These are phyloP conservation scores for Tetramorium parvispinum DNA, from an alignment of 1,140 invertebrate genomes.

Conservation along the genomic window DNA sequence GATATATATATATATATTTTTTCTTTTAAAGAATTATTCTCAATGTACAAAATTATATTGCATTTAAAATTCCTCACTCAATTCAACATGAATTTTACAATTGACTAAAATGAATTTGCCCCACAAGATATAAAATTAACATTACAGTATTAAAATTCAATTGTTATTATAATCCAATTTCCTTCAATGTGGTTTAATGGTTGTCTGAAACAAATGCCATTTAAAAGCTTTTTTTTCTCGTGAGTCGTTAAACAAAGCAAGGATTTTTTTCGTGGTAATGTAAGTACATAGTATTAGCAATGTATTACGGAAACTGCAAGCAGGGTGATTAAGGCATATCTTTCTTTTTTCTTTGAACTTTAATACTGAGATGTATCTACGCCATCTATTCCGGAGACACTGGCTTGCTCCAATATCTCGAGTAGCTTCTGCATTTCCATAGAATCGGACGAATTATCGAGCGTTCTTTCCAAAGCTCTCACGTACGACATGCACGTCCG, in stretches of 20 bases:
- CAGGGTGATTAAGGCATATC: conserved; percentile 53
- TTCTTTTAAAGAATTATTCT: conserved; percentile 33
- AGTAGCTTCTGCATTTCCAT: conserved; percentile 83
- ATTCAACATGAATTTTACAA: conserved; percentile 41
- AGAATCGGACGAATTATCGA: conserved; percentile 82
- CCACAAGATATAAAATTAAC: conserved; percentile 43
- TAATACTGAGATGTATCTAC: conserved; percentile 83
- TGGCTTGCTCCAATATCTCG: conserved; percentile 83
- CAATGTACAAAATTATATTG: conserved; percentile 68
- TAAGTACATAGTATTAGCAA: conserved; percentile 75
- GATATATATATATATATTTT: conserved; percentile 14
- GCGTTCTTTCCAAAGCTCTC: conserved; percentile 85
- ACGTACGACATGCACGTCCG: conserved; percentile 93
- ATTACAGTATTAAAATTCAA: background rate
- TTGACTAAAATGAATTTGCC: background rate
- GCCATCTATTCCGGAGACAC: conserved; percentile 81
- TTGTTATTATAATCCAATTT: conserved; percentile 56
- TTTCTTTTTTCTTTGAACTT: conserved; percentile 49
- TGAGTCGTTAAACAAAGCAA: conserved; percentile 57
- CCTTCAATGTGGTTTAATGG: conserved; percentile 61
- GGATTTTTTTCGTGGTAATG: conserved; percentile 67
- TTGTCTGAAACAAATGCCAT: conserved; percentile 46
- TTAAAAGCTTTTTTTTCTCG: conserved; percentile 33
- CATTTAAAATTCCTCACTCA: conserved; percentile 37
- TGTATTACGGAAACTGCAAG: conserved; percentile 23